phyloP scores from a whole-genome alignment of 2,797 vertebrate genomes.

The Falco cherrug region DNA sequence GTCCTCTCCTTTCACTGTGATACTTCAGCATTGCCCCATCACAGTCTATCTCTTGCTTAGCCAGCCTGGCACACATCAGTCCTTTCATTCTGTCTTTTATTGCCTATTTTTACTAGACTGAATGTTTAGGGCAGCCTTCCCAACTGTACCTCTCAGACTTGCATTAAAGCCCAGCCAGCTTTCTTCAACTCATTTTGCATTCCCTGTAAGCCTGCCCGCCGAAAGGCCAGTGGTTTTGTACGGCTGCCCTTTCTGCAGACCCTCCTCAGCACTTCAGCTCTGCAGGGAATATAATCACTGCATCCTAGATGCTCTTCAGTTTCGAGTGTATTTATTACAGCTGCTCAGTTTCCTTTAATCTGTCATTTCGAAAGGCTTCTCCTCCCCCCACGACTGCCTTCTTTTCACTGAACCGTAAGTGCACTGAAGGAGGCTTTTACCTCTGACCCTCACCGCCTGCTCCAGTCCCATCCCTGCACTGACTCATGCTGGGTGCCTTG shows the following conservation, averaged over 20 bases:
- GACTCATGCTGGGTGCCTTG: neutral
- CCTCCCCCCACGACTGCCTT: neutral
- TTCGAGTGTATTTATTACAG: conserved; percentile 59
- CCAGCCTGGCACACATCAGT: neutral
- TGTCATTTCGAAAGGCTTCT: neutral
- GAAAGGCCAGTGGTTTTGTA: neutral
- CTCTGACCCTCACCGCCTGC: neutral
- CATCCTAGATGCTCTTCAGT: conserved; percentile 15
- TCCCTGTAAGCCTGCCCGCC: neutral
- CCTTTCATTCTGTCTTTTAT: neutral
- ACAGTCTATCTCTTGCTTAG: neutral
- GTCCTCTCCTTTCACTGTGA: neutral
- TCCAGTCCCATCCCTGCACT: neutral
- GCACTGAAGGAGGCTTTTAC: conserved; percentile 6
- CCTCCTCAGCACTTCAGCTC: conserved; percentile 31
- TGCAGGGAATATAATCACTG: conserved; percentile 30
- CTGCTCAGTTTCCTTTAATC: conserved; percentile 57
- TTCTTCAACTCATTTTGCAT: neutral
- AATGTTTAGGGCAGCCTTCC: neutral
- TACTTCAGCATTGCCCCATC: neutral
- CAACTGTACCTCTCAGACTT: neutral
- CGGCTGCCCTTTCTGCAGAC: neutral
- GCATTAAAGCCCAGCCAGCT: neutral
- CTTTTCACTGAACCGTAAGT: neutral
- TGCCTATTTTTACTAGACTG: neutral